phyloP scores from a whole-genome alignment of 2,113 vertebrate species.

The Peromyscus maniculatus region DNA sequence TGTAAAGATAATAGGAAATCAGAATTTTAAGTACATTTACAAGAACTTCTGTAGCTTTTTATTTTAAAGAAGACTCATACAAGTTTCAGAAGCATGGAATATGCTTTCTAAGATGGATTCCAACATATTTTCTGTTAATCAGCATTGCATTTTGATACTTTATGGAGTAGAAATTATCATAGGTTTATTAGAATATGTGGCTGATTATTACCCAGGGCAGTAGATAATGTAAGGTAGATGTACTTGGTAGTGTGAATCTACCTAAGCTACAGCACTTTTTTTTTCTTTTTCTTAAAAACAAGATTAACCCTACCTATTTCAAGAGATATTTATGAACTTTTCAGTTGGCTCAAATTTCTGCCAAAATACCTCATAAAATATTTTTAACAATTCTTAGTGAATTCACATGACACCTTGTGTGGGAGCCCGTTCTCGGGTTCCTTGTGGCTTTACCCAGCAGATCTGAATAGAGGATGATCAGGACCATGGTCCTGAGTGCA shows the following conservation, averaged over 20 bases:
- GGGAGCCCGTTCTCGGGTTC: too few relatives aligned
- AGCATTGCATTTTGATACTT: not conserved
- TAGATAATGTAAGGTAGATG: not conserved
- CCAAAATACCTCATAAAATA: slow-evolving; percentile 15
- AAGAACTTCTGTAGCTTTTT: slow-evolving; percentile 37
- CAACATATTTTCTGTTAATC: slow-evolving; percentile 32
- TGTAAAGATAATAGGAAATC: slow-evolving; percentile 41
- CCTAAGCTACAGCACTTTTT: not conserved
- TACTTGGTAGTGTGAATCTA: not conserved
- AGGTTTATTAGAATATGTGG: slow-evolving; percentile 10
- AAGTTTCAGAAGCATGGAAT: slow-evolving; percentile 13
- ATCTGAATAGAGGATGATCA: too few relatives aligned
- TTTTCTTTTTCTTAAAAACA: slow-evolving; percentile 32
- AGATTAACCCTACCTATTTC: not conserved
- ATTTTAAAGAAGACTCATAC: not conserved
- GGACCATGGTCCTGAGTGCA: too few relatives aligned
- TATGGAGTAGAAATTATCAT: slow-evolving; percentile 2
- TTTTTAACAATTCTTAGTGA: not conserved
- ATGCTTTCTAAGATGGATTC: not conserved
- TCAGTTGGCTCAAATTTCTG: slow-evolving; percentile 10
- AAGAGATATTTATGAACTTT: slow-evolving; percentile 36
- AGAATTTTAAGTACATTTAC: slow-evolving; percentile 9
- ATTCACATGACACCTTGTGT: not conserved
- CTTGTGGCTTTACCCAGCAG: too few relatives aligned
- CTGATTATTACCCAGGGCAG: not conserved